Conservation (phyloP, 2,888 invertebrate species). For the Xestia sexstrigata region DNA sequence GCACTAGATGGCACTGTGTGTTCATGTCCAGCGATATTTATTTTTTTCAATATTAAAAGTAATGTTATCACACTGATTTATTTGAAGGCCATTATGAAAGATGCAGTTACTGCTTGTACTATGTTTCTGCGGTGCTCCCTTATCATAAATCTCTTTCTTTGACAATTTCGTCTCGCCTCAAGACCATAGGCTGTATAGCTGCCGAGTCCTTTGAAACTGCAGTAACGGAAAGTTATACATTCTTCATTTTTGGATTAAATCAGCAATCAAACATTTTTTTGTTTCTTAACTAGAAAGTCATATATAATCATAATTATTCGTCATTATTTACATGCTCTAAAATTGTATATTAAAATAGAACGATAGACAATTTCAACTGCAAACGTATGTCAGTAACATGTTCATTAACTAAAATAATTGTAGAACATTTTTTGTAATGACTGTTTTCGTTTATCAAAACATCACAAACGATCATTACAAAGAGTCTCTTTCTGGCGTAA, state of each 20-base stretch:
- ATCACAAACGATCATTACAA: constrained; percentile 8
- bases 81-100: not conserved
- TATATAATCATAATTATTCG: not conserved
- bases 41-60: no score
- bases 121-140: not conserved
- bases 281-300: not conserved
- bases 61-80: not conserved
- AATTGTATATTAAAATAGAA: no score
- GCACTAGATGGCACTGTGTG: no score
- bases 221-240: not conserved
- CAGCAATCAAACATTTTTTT: not conserved
- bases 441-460: not conserved
- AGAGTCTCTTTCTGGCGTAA: constrained; percentile 13
- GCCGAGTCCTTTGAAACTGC: not conserved
- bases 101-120: not conserved
- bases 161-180: not conserved
- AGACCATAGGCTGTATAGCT: not conserved
- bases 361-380: constrained; percentile 36
- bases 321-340: not conserved
- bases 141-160: no score
- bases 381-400: constrained; percentile 36
- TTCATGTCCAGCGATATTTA: no score
- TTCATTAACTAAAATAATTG: not conserved
- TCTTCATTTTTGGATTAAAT: not conserved
- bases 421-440: not conserved